Percentiles rank a stretch among this genome's conserved stretches.
phyloP scores from a whole-genome alignment of 1,140 invertebrate genomes.

The Drosophila saltans region DNA sequence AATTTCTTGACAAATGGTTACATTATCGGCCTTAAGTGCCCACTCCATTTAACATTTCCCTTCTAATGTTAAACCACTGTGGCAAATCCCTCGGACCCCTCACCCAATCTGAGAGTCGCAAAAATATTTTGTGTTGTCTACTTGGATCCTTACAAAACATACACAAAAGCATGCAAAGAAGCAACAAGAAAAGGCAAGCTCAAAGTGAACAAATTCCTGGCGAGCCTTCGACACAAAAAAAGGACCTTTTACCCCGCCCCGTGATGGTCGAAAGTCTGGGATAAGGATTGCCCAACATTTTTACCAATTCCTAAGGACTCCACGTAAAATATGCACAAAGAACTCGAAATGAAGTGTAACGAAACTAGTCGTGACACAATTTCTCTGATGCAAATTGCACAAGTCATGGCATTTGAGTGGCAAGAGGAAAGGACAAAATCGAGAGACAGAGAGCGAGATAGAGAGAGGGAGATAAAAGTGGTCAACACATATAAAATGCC shows the following conservation, averaged over 20 bases:
- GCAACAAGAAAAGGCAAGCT: constrained; percentile 59
- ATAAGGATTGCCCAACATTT: neutral
- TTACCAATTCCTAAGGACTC: constrained; percentile 4
- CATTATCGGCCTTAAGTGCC: neutral
- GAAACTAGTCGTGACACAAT: constrained; percentile 79
- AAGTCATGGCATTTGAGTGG: constrained; percentile 68
- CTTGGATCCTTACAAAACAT: constrained; percentile 35
- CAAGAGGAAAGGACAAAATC: constrained; percentile 8
- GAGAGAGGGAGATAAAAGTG: constrained; percentile 21
- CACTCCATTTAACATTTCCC: neutral
- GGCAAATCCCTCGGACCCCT: neutral
- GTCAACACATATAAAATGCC: constrained; percentile 58
- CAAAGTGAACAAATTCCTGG: constrained; percentile 60
- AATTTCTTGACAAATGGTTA: constrained; percentile 4
- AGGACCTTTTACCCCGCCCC: constrained; percentile 16
- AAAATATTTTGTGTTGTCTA: constrained; percentile 63
- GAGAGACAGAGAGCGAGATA: neutral
- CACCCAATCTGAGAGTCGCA: constrained; percentile 34
- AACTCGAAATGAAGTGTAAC: constrained; percentile 59
- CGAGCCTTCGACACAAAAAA: constrained; percentile 29
- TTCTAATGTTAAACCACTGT: constrained; percentile 3
- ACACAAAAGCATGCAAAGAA: constrained; percentile 54
- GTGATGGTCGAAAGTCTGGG: neutral
- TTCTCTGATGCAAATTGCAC: constrained; percentile 69
- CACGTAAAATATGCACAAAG: constrained; percentile 50